These are phyloP conservation scores for Tympanuchus pallidicinctus DNA, from an alignment of 2,113 vertebrate genomes.

Conservation along the genomic window DNA sequence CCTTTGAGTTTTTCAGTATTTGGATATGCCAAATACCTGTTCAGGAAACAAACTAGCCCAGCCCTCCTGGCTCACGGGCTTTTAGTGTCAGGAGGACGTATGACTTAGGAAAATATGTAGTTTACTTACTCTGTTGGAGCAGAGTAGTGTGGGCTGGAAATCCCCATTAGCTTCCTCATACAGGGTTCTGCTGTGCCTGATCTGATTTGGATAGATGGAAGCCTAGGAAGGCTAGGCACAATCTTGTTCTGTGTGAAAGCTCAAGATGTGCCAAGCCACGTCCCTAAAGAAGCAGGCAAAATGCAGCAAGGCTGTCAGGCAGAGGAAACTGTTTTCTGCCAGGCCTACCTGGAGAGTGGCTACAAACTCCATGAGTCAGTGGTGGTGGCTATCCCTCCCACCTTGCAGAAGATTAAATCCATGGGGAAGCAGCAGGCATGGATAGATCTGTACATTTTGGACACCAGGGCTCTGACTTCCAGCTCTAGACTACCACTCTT, in stretches of 20 bases:
- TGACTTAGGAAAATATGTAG: neutral
- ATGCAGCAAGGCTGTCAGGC: neutral
- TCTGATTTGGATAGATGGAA: neutral
- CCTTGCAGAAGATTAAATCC: neutral
- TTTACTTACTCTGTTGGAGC: neutral
- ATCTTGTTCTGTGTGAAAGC: neutral
- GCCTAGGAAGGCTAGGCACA: neutral
- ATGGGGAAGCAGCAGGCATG: neutral
- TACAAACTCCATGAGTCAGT: neutral
- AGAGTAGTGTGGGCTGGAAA: neutral
- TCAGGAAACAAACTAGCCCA: neutral
- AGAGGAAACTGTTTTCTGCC: neutral
- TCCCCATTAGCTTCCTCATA: neutral
- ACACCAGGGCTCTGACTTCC: neutral
- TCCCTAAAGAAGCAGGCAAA: neutral
- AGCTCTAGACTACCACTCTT: neutral
- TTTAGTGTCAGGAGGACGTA: no score
- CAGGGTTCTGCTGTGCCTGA: neutral
- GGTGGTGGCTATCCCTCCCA: neutral
- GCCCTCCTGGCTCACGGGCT: neutral
- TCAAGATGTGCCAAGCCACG: neutral
- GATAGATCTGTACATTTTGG: neutral
- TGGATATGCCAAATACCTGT: neutral
- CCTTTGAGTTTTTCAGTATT: neutral
- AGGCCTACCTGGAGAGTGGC: neutral